These are phyloP conservation scores for Dendrolimus pini DNA, from an alignment of 2,888 invertebrate genomes.

Conservation along the genomic window DNA sequence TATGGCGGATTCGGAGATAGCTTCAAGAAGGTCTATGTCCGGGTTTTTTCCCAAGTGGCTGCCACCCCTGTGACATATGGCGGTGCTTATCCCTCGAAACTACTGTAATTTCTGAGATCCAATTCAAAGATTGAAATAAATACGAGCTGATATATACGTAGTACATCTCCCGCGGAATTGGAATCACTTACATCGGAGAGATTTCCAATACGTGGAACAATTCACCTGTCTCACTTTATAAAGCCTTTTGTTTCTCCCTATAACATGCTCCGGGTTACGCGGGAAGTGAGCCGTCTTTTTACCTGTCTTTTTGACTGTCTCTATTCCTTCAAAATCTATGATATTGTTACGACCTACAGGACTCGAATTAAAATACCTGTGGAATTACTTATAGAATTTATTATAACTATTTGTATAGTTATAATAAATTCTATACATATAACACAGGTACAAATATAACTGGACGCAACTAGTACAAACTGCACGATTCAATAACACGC, in stretches of 20 bases:
- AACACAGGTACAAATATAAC: no score
- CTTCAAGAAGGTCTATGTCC: constrained; percentile 22
- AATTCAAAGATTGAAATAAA: constrained; percentile 52
- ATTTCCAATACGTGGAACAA: constrained; percentile 9
- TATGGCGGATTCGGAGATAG: constrained; percentile 28
- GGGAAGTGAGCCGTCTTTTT: neutral
- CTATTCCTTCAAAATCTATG: no score
- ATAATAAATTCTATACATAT: no score
- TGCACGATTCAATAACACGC: no score
- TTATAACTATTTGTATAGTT: no score
- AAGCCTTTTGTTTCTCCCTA: neutral
- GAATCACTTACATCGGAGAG: constrained; percentile 17
- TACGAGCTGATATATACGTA: constrained; percentile 21
- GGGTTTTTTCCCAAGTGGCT: constrained; percentile 28
- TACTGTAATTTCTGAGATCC: constrained; percentile 55
- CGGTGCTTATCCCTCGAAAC: constrained; percentile 59
- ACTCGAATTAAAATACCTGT: no score
- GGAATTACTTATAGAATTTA: no score
- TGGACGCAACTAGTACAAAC: no score
- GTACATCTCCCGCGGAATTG: constrained; percentile 17
- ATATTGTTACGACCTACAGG: no score
- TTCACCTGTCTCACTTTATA: constrained; percentile 7
- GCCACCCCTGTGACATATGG: constrained; percentile 46
- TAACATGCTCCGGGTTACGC: neutral
- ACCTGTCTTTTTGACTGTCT: neutral